A percentile compares a stretch with the other conserved stretches of the same genome.
phyloP scores from a whole-genome alignment of 2,888 invertebrate genomes.

The Agrochola lota region DNA sequence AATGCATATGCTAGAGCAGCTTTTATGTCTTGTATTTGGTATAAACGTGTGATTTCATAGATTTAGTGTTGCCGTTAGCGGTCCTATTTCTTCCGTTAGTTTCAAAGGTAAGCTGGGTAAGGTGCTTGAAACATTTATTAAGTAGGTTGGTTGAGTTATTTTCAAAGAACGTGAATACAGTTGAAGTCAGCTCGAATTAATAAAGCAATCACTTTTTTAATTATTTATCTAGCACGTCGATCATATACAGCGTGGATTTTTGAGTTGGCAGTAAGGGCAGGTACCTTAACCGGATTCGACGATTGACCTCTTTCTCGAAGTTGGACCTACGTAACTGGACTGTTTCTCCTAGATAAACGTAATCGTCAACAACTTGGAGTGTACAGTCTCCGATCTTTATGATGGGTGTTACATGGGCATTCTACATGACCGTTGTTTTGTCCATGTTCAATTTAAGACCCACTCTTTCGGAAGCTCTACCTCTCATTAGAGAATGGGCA shows the following conservation, averaged over 20 bases:
- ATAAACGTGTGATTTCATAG: conserved; percentile 35
- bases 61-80: conserved; percentile 18
- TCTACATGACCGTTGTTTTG: too few relatives aligned
- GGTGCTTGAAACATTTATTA: not conserved
- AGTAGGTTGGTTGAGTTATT: not conserved
- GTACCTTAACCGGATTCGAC: not conserved
- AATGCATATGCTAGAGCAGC: conserved; percentile 49
- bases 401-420: too few relatives aligned
- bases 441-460: too few relatives aligned
- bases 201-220: not conserved
- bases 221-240: not conserved
- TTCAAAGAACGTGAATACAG: not conserved
- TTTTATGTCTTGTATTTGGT: conserved; percentile 47
- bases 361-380: too few relatives aligned
- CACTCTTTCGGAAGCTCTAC: too few relatives aligned
- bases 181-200: not conserved
- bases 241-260: not conserved
- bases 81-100: conserved; percentile 2
- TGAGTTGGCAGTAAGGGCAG: not conserved
- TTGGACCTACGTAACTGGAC: too few relatives aligned
- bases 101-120: not conserved
- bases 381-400: too few relatives aligned
- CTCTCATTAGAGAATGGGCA: too few relatives aligned
- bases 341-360: too few relatives aligned
- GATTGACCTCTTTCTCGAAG: too few relatives aligned